These are phyloP conservation scores for Synchiropus splendidus DNA, from an alignment of 2,113 vertebrate species.

Conservation along the genomic window DNA sequence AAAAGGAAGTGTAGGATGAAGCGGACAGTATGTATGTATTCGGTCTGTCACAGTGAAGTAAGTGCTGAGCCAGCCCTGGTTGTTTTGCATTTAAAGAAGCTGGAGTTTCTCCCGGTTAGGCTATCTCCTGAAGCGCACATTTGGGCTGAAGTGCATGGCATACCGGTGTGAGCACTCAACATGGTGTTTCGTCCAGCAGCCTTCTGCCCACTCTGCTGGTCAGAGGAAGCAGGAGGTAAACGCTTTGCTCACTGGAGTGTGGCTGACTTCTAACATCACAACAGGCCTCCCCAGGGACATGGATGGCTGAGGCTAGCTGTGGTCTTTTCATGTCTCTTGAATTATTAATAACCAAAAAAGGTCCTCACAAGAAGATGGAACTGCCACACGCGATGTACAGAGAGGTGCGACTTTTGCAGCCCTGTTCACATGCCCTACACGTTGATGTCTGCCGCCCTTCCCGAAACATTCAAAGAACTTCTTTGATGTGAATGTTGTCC, in stretches of 20 bases:
- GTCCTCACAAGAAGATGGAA: constrained; percentile 1
- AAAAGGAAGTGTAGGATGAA: no score
- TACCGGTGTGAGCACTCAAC: no score
- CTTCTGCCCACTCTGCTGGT: constrained; percentile 15
- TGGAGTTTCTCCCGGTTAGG: no score
- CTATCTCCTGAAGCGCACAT: no score
- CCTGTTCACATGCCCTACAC: constrained; percentile 28
- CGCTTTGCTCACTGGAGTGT: constrained; percentile 18
- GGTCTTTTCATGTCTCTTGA: constrained; percentile 16
- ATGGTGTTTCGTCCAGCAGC: constrained; percentile 13
- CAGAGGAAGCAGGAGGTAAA: constrained; percentile 26
- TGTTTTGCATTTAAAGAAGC: no score
- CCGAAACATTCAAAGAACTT: constrained; percentile 28
- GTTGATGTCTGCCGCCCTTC: constrained; percentile 23
- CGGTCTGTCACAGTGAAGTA: no score
- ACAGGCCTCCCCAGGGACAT: constrained; percentile 9
- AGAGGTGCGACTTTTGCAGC: constrained; percentile 14
- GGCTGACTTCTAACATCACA: constrained; percentile 15
- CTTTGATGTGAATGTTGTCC: constrained; percentile 41
- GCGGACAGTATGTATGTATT: no score
- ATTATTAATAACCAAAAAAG: constrained; percentile 34
- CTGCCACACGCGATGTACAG: constrained; percentile 16
- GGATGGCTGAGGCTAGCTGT: constrained; percentile 7
- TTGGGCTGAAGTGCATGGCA: no score
- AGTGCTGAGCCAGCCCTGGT: no score